Base-by-base conservation (phyloP, 2,797 vertebrate genomes). In the Iguana delicatissima region DNA sequence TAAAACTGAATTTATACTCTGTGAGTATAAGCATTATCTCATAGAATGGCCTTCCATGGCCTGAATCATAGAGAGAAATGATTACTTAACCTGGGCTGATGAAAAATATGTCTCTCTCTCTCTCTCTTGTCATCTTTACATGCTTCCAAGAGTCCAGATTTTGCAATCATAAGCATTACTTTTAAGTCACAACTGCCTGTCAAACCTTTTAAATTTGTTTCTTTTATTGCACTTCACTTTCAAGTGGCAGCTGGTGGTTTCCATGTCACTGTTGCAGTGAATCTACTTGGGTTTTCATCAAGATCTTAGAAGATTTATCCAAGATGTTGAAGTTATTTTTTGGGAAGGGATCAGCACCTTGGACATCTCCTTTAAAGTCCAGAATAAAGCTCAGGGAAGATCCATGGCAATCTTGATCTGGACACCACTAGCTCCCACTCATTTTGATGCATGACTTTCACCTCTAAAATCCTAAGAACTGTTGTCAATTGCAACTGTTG, bases 391-490 rank as follows among this genome's bases (percentile, higher is more conserved):
- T 69, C 29, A 69, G 10, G 29, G 29, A 69, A 10, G 10, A 32
- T 32, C 32, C 29, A 4, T 69, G 32, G 67, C 10, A 69, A 69
- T 69, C 10, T 32, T 69, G 67, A 69, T 32, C 32, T 24, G 9
- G 4, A 69, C 9, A 69, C 10, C 10, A 32, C 2, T 32, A 32
- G 67, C 85, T 67, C 69, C 38, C 80, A 94, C 92, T 93, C 91
- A 82, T 69, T 89, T 90, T 93, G 94, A 46, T 94, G 93, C 74
- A 57, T 87, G 90, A 93, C 90, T 95, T 94, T 93, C 94, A 96
- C 94, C 95, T 93, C 86, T 96, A 92, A 92, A 94, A 94, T 87
- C 93, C 62, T 86, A 94, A 93, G 52, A 72, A 69, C 89, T 88
- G 91, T 91, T 93, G 91, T 93, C 86, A 95, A 94, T 46, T 46